These are phyloP conservation scores for Oryzias melastigma DNA, from an alignment of 2,113 vertebrate species.

Conservation along the genomic window DNA sequence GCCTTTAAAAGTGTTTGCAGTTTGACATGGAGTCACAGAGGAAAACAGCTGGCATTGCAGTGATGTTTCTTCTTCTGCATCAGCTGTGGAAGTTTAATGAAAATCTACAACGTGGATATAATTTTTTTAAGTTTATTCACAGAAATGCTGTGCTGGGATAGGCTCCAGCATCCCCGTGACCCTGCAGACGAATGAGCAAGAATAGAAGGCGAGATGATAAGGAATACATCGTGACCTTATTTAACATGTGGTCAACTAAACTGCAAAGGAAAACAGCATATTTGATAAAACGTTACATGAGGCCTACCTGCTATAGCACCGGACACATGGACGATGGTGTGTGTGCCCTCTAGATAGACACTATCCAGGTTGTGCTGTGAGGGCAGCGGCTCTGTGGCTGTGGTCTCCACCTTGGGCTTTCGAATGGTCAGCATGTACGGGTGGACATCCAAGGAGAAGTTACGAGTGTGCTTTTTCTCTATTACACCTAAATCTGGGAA, in stretches of 20 bases:
- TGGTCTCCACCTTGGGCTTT: conserved; percentile 86
- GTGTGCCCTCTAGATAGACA: conserved; percentile 82
- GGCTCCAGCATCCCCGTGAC: too few species aligned
- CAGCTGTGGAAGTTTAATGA: too few species aligned
- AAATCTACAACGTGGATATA: too few species aligned
- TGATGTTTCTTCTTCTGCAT: too few species aligned
- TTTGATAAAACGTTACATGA: not conserved
- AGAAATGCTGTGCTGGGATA: too few species aligned
- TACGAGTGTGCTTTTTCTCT: conserved; percentile 92
- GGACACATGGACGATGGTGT: conserved; percentile 76
- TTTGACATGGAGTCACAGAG: too few species aligned
- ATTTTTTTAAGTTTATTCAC: too few species aligned
- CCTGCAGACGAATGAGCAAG: too few species aligned
- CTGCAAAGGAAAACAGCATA: not conserved
- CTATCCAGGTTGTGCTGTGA: conserved; percentile 85
- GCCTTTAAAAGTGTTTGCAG: too few species aligned
- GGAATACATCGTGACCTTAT: too few species aligned
- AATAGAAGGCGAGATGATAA: too few species aligned
- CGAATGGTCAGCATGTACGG: conserved; percentile 91
- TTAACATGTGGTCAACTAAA: not conserved
- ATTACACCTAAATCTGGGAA: conserved; percentile 66
- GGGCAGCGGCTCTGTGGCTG: conserved; percentile 77
- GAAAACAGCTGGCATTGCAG: too few species aligned
- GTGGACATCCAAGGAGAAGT: conserved; percentile 96
- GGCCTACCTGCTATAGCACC: conserved; percentile 69